A percentile compares a stretch with the other conserved stretches of the same genome.
phyloP scores from a whole-genome alignment of 1,140 invertebrate species.

The Bombus confusus region DNA sequence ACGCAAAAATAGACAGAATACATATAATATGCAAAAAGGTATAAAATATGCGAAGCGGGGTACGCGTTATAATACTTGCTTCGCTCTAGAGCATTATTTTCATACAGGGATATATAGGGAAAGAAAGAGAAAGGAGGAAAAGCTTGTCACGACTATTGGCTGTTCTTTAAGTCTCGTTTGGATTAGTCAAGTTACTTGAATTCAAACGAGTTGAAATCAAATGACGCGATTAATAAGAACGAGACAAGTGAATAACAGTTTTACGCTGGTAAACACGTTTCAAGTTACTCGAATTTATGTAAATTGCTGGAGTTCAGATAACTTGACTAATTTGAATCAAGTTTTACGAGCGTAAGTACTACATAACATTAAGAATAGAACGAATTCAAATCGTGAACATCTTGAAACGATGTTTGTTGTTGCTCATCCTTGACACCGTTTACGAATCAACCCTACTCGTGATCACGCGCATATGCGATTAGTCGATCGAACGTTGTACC shows the following conservation, averaged over 20 bases:
- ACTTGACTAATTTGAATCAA: neutral
- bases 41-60: too few relatives aligned
- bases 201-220: neutral
- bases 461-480: constrained; percentile 28
- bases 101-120: too few relatives aligned
- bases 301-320: neutral
- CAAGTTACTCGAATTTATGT: too few relatives aligned
- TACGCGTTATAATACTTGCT: too few relatives aligned
- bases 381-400: neutral
- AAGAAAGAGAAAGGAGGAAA: neutral
- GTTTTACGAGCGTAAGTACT: neutral
- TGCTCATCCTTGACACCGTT: constrained; percentile 32
- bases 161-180: neutral
- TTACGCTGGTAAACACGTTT: neutral
- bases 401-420: constrained; percentile 3
- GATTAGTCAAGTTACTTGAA: neutral
- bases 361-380: neutral
- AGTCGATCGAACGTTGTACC: constrained; percentile 17
- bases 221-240: neutral
- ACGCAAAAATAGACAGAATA: neutral
- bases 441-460: constrained; percentile 23
- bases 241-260: neutral
- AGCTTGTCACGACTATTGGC: too few relatives aligned
- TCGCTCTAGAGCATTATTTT: too few relatives aligned
- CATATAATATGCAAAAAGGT: too few relatives aligned